phyloP scores from a whole-genome alignment of 2,888 invertebrate genomes.

The Apodemia zela region DNA sequence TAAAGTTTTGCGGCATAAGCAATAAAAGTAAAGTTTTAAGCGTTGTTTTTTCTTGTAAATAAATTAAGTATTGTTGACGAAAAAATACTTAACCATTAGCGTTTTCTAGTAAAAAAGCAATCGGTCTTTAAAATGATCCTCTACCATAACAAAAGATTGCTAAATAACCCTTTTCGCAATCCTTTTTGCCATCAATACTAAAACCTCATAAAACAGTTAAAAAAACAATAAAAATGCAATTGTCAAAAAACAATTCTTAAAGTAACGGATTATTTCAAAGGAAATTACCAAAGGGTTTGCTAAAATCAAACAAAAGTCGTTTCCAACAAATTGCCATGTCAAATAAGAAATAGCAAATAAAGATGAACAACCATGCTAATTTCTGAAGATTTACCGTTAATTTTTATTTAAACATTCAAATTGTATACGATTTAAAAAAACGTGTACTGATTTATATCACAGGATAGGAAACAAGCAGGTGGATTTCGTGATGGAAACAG shows the following conservation, averaged over 20 bases:
- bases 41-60: no score
- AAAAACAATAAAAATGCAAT: conserved; percentile 30
- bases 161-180: conserved; percentile 54
- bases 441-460: no score
- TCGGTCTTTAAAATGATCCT: conserved; percentile 14
- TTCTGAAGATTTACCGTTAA: background rate
- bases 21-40: no score
- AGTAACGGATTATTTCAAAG: conserved; percentile 42
- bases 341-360: conserved; percentile 41
- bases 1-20: no score
- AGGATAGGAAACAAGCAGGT: no score
- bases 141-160: conserved; percentile 21
- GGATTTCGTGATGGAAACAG: no score
- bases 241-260: conserved; percentile 34
- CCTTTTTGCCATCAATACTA: conserved; percentile 45
- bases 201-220: conserved; percentile 40
- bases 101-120: conserved; percentile 12
- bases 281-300: conserved; percentile 55
- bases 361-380: background rate
- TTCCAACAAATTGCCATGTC: conserved; percentile 49
- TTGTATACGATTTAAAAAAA: no score
- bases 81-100: background rate
- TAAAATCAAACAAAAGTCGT: conserved; percentile 42
- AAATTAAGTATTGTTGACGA: background rate
- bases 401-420: no score